Conservation (phyloP, 2,797 vertebrate species). For the Remorina albescens region DNA sequence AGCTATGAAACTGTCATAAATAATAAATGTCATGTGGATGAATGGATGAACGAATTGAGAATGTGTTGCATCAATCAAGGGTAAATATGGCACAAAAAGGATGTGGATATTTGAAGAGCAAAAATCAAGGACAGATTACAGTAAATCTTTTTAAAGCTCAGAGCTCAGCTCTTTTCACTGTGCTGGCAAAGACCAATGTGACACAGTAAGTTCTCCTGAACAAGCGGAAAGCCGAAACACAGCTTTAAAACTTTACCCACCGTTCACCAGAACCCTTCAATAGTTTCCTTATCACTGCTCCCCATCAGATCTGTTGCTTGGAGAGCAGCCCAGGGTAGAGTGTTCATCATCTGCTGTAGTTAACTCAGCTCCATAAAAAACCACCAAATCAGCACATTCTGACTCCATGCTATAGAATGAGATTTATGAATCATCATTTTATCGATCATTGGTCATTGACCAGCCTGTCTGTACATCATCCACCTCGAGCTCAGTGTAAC, state of each 20-base stretch:
- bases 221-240: background rate
- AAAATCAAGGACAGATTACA: background rate
- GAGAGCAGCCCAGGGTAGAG: slow-evolving; percentile 34
- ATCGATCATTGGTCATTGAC: slow-evolving; percentile 52
- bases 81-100: background rate
- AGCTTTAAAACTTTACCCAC: slow-evolving; percentile 15
- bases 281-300: slow-evolving; percentile 26
- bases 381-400: slow-evolving; percentile 63
- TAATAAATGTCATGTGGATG: too few species aligned
- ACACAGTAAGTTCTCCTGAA: slow-evolving; percentile 6
- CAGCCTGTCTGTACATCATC: slow-evolving; percentile 3
- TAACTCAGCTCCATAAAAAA: slow-evolving; percentile 29
- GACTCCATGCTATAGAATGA: slow-evolving; percentile 35
- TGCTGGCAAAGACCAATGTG: slow-evolving; percentile 29
- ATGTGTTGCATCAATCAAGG: background rate
- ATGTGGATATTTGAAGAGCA: background rate
- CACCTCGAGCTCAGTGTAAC: background rate
- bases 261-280: slow-evolving; percentile 23
- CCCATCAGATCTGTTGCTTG: slow-evolving; percentile 46
- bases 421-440: slow-evolving; percentile 64
- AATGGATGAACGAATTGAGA: background rate
- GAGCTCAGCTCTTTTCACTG: background rate
- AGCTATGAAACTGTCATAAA: too few species aligned
- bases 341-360: slow-evolving; percentile 50
- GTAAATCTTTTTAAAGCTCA: background rate